These are phyloP conservation scores for Stomatorhinus walkeri DNA, from an alignment of 2,797 vertebrate genomes.

Conservation along the genomic window DNA sequence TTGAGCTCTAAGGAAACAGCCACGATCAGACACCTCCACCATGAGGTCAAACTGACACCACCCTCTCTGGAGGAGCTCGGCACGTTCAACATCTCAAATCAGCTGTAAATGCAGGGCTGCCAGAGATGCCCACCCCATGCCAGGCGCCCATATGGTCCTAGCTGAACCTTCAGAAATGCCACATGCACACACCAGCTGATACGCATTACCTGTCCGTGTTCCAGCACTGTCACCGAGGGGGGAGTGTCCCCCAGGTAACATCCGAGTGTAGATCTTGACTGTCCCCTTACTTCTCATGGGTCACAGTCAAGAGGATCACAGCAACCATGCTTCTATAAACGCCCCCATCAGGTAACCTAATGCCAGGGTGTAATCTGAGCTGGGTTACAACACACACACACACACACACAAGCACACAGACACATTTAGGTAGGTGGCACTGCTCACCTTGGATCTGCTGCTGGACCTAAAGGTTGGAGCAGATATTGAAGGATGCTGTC, in stretches of 20 bases:
- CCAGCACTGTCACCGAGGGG: not conserved
- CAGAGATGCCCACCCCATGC: not conserved
- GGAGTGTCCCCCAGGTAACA: not conserved
- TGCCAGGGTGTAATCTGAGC: conserved; percentile 60
- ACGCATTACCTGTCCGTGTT: not conserved
- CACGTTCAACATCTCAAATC: not conserved
- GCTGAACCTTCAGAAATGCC: not conserved
- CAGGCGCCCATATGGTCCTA: not conserved
- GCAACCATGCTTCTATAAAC: conserved; percentile 49
- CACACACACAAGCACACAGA: conserved; percentile 12
- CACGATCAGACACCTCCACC: not conserved
- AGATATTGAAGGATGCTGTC: not conserved
- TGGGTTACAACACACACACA: conserved; percentile 27
- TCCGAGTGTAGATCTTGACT: not conserved
- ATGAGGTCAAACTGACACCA: not conserved
- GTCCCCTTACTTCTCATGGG: not conserved
- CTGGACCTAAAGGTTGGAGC: not conserved
- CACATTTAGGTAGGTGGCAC: not conserved
- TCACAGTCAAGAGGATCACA: conserved; percentile 37
- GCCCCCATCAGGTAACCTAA: conserved; percentile 58
- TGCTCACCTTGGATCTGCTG: not conserved
- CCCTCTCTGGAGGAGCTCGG: not conserved
- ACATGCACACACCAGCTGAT: not conserved
- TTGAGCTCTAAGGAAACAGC: not conserved
- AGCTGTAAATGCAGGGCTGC: not conserved